Conservation (phyloP, 2,888 invertebrate species). For the Sepiola atlantica region DNA sequence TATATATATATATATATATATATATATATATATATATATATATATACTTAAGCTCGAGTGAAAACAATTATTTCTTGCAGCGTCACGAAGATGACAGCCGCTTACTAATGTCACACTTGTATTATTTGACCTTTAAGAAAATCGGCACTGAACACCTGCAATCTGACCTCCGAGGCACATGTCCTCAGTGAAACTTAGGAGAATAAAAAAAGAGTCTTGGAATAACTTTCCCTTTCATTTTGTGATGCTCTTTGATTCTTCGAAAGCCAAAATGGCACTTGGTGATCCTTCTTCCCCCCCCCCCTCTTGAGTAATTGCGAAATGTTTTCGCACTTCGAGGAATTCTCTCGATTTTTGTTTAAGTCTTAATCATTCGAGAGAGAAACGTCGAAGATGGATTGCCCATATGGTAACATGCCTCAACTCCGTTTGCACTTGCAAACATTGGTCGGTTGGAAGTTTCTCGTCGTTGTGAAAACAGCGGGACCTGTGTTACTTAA, state of each 20-base stretch:
- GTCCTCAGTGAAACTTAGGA: not conserved
- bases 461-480: no score
- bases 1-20: not conserved
- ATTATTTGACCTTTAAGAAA: not conserved
- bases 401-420: no score
- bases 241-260: not conserved
- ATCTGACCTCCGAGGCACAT: not conserved
- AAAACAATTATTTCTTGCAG: not conserved
- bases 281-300: not conserved
- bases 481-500: no score
- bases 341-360: no score
- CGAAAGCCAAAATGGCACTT: not conserved
- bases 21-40: conserved; percentile 40
- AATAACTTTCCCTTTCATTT: not conserved
- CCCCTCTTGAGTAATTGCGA: no score
- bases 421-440: no score
- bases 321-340: no score
- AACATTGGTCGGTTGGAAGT: no score
- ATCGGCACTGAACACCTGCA: not conserved
- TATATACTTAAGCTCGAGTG: not conserved
- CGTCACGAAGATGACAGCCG: not conserved
- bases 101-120: not conserved
- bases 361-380: no score
- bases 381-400: no score
- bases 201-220: not conserved